Percentiles rank a stretch among this genome's conserved stretches.
Evolutionary conservation across 2,888 invertebrate genomes (phyloP).

Genomic region (Pyrgus malvae): DNA sequence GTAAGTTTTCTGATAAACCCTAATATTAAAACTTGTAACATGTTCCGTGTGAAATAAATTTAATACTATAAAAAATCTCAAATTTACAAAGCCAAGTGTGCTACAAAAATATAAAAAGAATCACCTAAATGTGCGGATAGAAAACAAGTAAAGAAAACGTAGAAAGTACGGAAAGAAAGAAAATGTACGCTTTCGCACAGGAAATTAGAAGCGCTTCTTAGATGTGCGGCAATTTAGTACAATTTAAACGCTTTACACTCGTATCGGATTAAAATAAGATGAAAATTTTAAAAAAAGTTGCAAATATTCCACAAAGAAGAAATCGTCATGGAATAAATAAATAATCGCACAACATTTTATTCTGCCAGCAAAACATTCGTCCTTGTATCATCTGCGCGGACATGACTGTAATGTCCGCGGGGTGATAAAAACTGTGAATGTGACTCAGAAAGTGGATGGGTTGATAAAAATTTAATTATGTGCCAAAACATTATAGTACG

Average conservation of each 20-base stretch:
- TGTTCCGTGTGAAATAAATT: no score
- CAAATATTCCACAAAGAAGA: not conserved
- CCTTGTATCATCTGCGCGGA: slow-evolving; percentile 7
- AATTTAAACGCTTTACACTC: slow-evolving; percentile 3
- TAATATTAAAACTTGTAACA: no score
- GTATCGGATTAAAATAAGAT: slow-evolving; percentile 1
- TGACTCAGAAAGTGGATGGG: slow-evolving; percentile 46
- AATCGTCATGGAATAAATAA: not conserved
- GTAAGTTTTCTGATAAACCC: not conserved
- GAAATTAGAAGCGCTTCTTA: slow-evolving; percentile 16
- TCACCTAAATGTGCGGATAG: slow-evolving; percentile 16
- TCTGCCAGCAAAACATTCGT: slow-evolving; percentile 5
- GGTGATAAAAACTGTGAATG: slow-evolving; percentile 31
- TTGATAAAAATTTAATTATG: slow-evolving; percentile 63
- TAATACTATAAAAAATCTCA: no score
- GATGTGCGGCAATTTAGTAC: slow-evolving; percentile 2
- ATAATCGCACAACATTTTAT: slow-evolving; percentile 10
- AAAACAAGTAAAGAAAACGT: slow-evolving; percentile 21
- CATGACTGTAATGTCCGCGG: slow-evolving; percentile 9
- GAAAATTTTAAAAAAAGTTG: not conserved
- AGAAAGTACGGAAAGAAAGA: slow-evolving; percentile 18
- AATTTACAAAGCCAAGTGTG: no score
- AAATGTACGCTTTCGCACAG: slow-evolving; percentile 12
- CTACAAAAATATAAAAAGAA: no score
- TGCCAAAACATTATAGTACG: slow-evolving; percentile 69